Conservation (phyloP, 2,888 invertebrate genomes). For the Andrena chrysosceles region DNA sequence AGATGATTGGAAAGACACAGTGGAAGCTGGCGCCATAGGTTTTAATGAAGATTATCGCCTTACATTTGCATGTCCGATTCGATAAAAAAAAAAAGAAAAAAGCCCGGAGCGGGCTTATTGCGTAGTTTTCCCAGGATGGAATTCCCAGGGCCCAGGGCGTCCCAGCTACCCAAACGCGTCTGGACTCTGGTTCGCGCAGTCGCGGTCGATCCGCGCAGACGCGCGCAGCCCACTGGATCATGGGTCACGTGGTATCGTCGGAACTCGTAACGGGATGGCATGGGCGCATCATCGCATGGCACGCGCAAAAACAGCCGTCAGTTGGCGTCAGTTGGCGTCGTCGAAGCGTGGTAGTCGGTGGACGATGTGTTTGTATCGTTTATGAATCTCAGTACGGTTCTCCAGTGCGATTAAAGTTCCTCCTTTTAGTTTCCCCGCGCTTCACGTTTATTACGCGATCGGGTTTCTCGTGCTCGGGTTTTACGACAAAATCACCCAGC, state of each 20-base stretch:
- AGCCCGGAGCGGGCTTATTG: neutral
- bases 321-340: constrained; percentile 43
- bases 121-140: neutral
- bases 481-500: neutral
- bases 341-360: neutral
- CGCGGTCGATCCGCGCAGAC: neutral
- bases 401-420: neutral
- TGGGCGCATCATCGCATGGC: too few species aligned
- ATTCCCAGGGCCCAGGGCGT: constrained; percentile 15
- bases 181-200: neutral
- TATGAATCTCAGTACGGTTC: constrained; percentile 38
- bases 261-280: neutral
- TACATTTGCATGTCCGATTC: too few species aligned
- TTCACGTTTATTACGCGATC: neutral
- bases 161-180: neutral
- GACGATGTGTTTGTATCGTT: neutral
- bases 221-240: constrained; percentile 14
- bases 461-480: too few species aligned
- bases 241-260: constrained; percentile 37
- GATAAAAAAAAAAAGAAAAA: neutral
- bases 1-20: too few species aligned
- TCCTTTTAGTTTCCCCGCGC: too few species aligned
- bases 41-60: too few species aligned
- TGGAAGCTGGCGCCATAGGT: too few species aligned
- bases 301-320: constrained; percentile 23